Evolutionary conservation across 2,888 invertebrate species (phyloP), one percentile per base, ranked within the genome.

Genomic region (Caenorhabditis japonica): DNA sequence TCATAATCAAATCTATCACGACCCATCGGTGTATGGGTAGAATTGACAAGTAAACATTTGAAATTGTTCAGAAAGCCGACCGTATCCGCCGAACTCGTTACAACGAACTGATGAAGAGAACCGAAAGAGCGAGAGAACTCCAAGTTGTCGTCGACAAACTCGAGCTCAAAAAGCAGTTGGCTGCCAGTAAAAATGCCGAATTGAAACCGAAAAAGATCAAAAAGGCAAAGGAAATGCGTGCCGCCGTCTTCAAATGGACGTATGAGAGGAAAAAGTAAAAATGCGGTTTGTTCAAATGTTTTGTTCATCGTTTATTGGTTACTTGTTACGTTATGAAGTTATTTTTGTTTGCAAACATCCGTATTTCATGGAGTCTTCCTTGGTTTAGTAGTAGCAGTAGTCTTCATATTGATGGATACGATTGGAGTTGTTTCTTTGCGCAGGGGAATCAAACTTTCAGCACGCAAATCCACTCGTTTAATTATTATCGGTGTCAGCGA

Each of bases 231-330:
- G 55, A 75, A 21, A 76, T 68, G 52, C 68, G 75, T 33, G 85
- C 87, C 1, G 84, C 87, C 15, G 82, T 84, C 17, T 87, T 83
- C 68, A 76, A 85, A 72, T 87, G 86, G 86, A 79, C 82, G 4
- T 85, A 81, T 62, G 85, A 87, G 44, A 60, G 87, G 27, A 87
- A 85, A 64, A 81, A 83, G 55, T 87, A 56, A 76, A 30, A 10
- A 1, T 25, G 15, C 36, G 10, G 27, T 41, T 36, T 43, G 34
- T 25, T 46, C 33, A 38, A 39, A 75, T 5, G 55, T 64, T 23
- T 60, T 33, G 44, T 58, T 15, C 39, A 27, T 41, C 23, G 51
- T 43, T 53, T 72, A 23, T 47, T 76, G 55, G 38, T 60, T 19
- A 49, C 15, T 27, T 76, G 55, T 46, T 60, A 23, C 17, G 47